Evolutionary conservation across 2,113 vertebrate species (phyloP), one percentile per base, ranked within the genome.

Genomic region (Ginglymostoma cirratum): DNA sequence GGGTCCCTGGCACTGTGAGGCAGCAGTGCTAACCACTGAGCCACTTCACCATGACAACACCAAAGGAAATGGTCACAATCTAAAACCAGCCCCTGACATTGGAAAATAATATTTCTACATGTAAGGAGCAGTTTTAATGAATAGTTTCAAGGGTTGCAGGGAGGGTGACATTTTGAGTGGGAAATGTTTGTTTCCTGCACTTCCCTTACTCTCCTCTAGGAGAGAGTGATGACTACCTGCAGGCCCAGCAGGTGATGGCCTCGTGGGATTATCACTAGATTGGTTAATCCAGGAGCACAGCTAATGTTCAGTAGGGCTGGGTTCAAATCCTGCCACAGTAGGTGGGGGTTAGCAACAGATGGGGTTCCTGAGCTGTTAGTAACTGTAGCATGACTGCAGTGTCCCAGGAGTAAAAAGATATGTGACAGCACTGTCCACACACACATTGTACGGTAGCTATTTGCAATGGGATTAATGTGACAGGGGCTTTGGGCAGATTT

Each of bases 401-500:
- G 87, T 8, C 48, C 12, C 5, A 61, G 87, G 0, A n/a, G 27
- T n/a, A 15, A 23, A 14, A 19, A 0, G 38, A 10, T 7, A 19
- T 38, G 89, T 34, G 55, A 6, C 2, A 0, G n/a, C 2, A 8
- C 3, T 19, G 6, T 19, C 34, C 8, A 34, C 14, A 38, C 5
- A 0, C 30, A 65, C 34, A 93, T 66, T 10, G 61, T 66, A 34
- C 19, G 66, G 89, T 65, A 93, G 61, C 89, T 93, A 93, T 93
- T 93, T 93, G 89, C 21, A 93, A 61, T 93, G 89, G n/a, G 89
- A 93, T 93, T 93, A 93, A 66, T 93, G 89, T 38, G 55, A 2
- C 61, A 93, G 89, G 48, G 12, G 15, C 21, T 23, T 2, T 15
- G 38, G 89, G 34, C 89, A 93, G 89, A 93, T 93, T 83, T 93